A percentile compares a stretch with the other conserved stretches of the same genome.
These are phyloP conservation scores for Kryptopterus vitreolus DNA, from an alignment of 2,797 vertebrate species.

Conservation along the genomic window DNA sequence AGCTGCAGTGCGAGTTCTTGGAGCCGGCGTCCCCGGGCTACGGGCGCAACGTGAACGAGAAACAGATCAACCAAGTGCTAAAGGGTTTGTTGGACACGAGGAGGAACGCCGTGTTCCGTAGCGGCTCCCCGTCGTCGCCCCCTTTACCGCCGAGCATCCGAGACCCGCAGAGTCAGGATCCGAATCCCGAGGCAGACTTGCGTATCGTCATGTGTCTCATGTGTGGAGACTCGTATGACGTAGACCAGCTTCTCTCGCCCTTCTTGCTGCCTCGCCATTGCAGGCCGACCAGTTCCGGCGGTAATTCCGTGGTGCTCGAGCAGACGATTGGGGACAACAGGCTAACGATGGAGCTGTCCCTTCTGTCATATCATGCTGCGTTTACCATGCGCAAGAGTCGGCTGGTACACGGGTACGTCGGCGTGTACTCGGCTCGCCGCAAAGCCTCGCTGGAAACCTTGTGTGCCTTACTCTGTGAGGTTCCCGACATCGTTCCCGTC, in stretches of 20 bases:
- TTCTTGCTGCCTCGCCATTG: constrained; percentile 76
- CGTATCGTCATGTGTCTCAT: constrained; percentile 83
- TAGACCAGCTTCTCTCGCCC: constrained; percentile 77
- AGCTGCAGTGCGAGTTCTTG: constrained; percentile 79
- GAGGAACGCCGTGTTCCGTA: constrained; percentile 70
- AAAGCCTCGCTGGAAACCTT: constrained; percentile 81
- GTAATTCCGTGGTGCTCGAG: constrained; percentile 77
- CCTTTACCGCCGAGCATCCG: constrained; percentile 78
- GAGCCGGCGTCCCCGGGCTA: constrained; percentile 78
- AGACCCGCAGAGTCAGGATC: constrained; percentile 77
- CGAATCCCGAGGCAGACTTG: constrained; percentile 72
- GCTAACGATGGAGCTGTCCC: constrained; percentile 76
- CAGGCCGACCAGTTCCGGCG: constrained; percentile 67
- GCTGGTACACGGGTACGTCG: constrained; percentile 82
- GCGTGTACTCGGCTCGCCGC: constrained; percentile 79
- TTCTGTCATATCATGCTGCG: constrained; percentile 82
- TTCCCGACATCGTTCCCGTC: constrained; percentile 83
- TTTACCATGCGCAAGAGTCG: constrained; percentile 81
- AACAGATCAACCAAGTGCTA: constrained; percentile 83
- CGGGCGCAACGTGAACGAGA: constrained; percentile 82
- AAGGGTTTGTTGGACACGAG: constrained; percentile 80
- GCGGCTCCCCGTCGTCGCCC: constrained; percentile 66
- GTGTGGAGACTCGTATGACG: constrained; percentile 79
- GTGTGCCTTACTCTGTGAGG: constrained; percentile 83
- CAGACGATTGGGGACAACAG: constrained; percentile 70